Conservation (phyloP, 2,888 invertebrate species). For the Rhagonycha fulva region DNA sequence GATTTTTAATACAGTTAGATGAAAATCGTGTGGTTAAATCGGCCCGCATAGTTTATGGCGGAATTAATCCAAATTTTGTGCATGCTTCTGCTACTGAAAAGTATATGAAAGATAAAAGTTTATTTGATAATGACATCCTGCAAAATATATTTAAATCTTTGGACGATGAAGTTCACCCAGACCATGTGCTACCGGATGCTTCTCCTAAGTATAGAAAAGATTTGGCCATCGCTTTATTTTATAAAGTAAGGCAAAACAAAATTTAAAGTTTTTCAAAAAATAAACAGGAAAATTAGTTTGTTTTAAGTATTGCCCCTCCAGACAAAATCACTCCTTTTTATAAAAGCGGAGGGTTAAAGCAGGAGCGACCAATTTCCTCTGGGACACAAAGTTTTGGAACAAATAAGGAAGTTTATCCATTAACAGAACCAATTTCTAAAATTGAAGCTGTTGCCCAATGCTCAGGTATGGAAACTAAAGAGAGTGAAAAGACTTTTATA, state of each 20-base stretch:
- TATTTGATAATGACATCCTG: conserved; percentile 50
- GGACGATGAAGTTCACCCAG: conserved; percentile 65
- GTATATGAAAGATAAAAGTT: conserved; percentile 53
- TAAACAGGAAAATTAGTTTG: conserved; percentile 51
- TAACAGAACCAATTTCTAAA: conserved; percentile 76
- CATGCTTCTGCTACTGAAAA: conserved; percentile 60
- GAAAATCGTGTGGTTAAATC: conserved; percentile 52
- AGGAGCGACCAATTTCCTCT: conserved; percentile 67
- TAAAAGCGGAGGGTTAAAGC: conserved; percentile 61
- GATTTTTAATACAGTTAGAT: conserved; percentile 65
- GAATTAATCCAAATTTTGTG: conserved; percentile 58
- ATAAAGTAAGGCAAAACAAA: conserved; percentile 62
- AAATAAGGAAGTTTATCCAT: conserved; percentile 70
- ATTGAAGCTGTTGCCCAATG: conserved; percentile 65
- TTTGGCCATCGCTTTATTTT: conserved; percentile 76
- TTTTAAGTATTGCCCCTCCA: conserved; percentile 62
- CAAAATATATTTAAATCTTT: conserved; percentile 56
- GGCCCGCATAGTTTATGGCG: conserved; percentile 67
- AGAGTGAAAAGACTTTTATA: no score
- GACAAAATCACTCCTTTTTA: conserved; percentile 57
- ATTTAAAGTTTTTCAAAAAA: conserved; percentile 25
- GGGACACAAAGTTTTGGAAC: conserved; percentile 74
- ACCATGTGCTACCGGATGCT: conserved; percentile 66
- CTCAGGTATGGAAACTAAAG: conserved; percentile 29
- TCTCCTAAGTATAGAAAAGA: conserved; percentile 68